Percentiles rank a stretch among this genome's conserved stretches.
phyloP scores from a whole-genome alignment of 2,113 vertebrate species.

The Cacatua alba region DNA sequence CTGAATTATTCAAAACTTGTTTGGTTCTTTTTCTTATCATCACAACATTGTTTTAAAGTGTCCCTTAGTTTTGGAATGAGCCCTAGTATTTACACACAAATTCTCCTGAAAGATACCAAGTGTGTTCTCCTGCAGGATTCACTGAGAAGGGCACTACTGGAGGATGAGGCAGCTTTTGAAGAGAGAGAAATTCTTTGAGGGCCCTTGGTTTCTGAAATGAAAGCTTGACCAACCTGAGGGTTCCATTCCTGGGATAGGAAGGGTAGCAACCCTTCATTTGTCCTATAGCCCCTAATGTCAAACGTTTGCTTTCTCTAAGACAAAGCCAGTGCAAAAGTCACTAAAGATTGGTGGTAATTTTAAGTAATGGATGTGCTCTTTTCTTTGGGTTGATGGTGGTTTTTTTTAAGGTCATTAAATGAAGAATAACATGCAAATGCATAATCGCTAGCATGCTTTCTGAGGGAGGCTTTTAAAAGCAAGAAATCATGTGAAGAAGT shows the following conservation, averaged over 20 bases:
- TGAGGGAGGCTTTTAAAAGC: background rate
- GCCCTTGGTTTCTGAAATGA: background rate
- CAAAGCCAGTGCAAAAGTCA: background rate
- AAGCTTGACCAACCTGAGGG: background rate
- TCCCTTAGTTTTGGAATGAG: background rate
- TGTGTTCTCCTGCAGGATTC: background rate
- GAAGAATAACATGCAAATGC: background rate
- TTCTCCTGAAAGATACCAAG: background rate
- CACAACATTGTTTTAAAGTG: background rate
- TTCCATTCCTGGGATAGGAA: background rate
- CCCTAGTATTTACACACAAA: background rate
- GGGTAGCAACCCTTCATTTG: background rate
- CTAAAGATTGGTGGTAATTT: background rate
- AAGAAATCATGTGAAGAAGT: background rate
- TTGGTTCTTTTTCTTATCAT: background rate
- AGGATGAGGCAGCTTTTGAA: background rate
- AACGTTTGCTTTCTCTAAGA: background rate
- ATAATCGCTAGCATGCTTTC: background rate
- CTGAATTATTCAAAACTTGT: background rate
- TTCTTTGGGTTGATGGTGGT: rapidly evolving
- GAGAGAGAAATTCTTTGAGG: background rate
- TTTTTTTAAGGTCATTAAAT: background rate
- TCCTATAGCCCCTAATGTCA: background rate
- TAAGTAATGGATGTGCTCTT: background rate
- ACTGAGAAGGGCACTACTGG: background rate